A percentile compares a stretch with the other conserved stretches of the same genome.
Conservation (phyloP, 2,797 vertebrate species). For the Argya squamiceps region DNA sequence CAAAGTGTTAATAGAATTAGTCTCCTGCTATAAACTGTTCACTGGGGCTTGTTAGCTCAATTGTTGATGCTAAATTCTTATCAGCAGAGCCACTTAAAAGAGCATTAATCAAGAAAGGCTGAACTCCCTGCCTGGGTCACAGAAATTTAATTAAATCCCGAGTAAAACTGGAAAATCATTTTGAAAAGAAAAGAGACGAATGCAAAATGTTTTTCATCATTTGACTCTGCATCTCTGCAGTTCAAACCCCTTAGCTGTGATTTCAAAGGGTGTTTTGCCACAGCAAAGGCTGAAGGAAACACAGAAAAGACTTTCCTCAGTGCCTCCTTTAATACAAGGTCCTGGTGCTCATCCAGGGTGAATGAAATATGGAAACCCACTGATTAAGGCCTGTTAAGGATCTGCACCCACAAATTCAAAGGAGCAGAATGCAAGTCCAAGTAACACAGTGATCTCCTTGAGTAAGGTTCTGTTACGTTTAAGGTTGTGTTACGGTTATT, state of each 20-base stretch:
- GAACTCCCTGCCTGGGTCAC: slow-evolving; percentile 38
- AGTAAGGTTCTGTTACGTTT: not conserved
- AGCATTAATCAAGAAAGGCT: slow-evolving; percentile 58
- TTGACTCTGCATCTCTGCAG: not conserved
- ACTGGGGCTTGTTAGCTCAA: slow-evolving; percentile 53
- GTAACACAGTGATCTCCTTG: not conserved
- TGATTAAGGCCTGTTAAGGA: not conserved
- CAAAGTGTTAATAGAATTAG: slow-evolving; percentile 62
- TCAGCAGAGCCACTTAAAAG: slow-evolving; percentile 67
- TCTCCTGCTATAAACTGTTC: slow-evolving; percentile 44
- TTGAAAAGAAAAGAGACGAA: slow-evolving; percentile 42
- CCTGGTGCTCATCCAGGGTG: not conserved
- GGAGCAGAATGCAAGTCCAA: not conserved
- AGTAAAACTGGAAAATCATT: slow-evolving; percentile 54
- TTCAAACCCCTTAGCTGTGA: not conserved
- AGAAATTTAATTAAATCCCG: slow-evolving; percentile 62
- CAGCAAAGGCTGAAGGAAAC: not conserved
- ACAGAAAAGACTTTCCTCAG: not conserved
- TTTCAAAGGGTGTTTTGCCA: slow-evolving; percentile 27
- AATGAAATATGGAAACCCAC: not conserved
- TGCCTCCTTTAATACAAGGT: not conserved
- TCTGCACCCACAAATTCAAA: not conserved
- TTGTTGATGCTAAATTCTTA: slow-evolving; percentile 63
- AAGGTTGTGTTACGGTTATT: not conserved
- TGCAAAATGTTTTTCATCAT: slow-evolving; percentile 37